These are phyloP conservation scores for Gymnothorax reevesii DNA, from an alignment of 2,797 vertebrate genomes.

Conservation along the genomic window DNA sequence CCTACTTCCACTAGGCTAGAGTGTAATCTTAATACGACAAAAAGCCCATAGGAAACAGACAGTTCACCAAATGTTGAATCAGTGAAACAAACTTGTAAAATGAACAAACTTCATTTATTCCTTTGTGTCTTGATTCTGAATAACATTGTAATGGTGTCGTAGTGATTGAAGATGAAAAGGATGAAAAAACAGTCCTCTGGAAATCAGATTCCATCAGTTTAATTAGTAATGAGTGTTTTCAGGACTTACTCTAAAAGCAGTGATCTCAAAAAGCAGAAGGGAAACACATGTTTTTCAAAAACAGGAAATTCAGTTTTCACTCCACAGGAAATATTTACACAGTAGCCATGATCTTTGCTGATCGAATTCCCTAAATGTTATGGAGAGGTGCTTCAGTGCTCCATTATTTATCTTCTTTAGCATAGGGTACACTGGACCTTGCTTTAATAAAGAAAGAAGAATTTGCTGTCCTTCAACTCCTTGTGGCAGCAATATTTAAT, in stretches of 20 bases:
- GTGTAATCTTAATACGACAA: not conserved
- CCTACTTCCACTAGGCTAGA: not conserved
- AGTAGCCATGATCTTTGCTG: not conserved
- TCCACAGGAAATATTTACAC: not conserved
- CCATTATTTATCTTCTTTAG: no score
- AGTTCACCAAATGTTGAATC: not conserved
- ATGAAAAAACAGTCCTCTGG: not conserved
- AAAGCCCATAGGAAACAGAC: not conserved
- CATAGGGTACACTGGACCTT: no score
- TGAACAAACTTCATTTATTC: not conserved
- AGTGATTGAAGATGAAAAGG: not conserved
- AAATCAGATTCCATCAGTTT: not conserved
- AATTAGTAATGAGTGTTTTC: not conserved
- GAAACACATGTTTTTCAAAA: not conserved
- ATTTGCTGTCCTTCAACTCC: no score
- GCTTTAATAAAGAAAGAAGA: no score
- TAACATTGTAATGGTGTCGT: not conserved
- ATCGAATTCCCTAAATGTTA: no score
- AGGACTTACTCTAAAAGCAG: slow-evolving; percentile 8
- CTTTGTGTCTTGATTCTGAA: not conserved
- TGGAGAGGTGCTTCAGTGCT: no score
- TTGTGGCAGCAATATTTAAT: no score
- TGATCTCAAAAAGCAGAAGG: not conserved
- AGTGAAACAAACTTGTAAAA: not conserved
- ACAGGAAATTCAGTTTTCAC: not conserved